Conservation (phyloP, 2,797 vertebrate genomes). For the Characodon lateralis region DNA sequence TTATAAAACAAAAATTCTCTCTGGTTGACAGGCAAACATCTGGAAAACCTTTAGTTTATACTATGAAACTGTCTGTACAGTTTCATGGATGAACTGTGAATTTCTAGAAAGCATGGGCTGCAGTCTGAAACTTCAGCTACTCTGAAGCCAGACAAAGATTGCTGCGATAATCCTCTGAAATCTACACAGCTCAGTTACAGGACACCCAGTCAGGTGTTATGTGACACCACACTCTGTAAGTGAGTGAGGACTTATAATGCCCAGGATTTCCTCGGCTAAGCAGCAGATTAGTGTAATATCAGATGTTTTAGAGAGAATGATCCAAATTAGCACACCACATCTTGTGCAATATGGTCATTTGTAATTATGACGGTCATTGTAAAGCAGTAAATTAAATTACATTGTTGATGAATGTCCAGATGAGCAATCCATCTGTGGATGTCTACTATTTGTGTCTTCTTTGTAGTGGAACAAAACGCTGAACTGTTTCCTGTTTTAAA, state of each 20-base stretch:
- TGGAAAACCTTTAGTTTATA: not conserved
- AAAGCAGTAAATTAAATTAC: conserved; percentile 34
- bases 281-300: conserved; percentile 63
- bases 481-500: conserved; percentile 29
- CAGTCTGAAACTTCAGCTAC: conserved; percentile 13
- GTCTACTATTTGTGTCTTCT: not conserved
- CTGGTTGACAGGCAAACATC: not conserved
- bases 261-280: conserved; percentile 55
- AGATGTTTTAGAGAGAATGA: conserved; percentile 51
- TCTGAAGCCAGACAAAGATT: conserved; percentile 44
- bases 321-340: conserved; percentile 36
- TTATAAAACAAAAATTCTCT: not conserved
- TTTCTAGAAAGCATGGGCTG: conserved; percentile 2
- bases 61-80: not conserved
- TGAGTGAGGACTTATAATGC: conserved; percentile 45
- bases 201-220: conserved; percentile 24
- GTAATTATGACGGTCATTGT: conserved; percentile 42
- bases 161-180: conserved; percentile 59
- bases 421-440: not conserved
- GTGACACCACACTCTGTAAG: conserved; percentile 32
- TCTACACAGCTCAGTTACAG: conserved; percentile 52
- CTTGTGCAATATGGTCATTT: conserved; percentile 33
- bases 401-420: conserved; percentile 19
- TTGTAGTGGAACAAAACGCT: conserved; percentile 15
- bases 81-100: conserved; percentile 2